Percentiles rank a stretch among this genome's conserved stretches.
phyloP scores from a whole-genome alignment of 2,113 vertebrate genomes.

The Trachemys scripta region DNA sequence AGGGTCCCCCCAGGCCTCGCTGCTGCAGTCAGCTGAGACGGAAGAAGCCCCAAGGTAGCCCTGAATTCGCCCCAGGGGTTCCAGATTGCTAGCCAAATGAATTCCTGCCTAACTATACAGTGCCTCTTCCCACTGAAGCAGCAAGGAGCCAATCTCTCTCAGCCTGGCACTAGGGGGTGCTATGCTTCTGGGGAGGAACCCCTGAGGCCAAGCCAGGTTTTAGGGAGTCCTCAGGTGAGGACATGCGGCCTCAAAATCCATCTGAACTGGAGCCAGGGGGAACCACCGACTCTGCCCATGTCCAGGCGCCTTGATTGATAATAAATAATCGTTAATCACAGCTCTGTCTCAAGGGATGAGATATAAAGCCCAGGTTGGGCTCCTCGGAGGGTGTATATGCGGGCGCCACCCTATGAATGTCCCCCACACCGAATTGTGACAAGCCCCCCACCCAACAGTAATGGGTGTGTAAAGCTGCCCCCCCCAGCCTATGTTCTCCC shows the following conservation, averaged over 20 bases:
- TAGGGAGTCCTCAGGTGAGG: not conserved
- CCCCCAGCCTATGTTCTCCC: not conserved
- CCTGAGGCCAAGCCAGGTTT: not conserved
- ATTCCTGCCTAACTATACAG: not conserved
- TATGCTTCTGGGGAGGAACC: no score
- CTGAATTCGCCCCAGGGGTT: no score
- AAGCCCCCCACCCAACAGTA: not conserved
- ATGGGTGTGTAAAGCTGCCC: not conserved
- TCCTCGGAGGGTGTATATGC: not conserved
- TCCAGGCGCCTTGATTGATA: not conserved
- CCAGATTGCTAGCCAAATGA: no score
- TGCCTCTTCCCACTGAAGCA: not conserved
- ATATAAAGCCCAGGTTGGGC: not conserved
- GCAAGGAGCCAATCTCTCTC: not conserved
- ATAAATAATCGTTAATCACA: not conserved
- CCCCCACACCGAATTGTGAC: no score
- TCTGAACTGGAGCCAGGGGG: not conserved
- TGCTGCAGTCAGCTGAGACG: not conserved
- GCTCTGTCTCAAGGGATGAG: not conserved
- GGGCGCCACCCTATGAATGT: not conserved
- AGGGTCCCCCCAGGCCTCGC: no score
- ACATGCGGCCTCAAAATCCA: not conserved
- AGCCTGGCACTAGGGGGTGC: not conserved
- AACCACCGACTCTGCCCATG: not conserved
- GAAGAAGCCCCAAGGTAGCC: no score